Evolutionary conservation across 1,140 invertebrate genomes (phyloP).

Genomic region (Homalodisca vitripennis): DNA sequence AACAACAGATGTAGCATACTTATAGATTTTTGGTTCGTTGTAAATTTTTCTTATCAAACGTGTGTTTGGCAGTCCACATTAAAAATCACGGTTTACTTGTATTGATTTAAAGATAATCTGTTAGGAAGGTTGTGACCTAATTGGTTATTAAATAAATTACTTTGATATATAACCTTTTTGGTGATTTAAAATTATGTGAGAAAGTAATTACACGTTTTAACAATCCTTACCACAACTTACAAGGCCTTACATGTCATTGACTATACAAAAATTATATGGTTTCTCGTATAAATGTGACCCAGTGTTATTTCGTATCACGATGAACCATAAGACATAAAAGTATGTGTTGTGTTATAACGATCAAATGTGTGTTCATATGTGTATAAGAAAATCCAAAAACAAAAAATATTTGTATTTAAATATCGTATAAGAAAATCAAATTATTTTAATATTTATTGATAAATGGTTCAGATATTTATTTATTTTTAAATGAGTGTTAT

Average conservation of each 20-base stretch:
- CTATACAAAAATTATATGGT: not conserved
- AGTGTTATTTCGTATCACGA: too few relatives aligned
- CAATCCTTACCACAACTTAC: not conserved
- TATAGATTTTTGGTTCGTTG: too few relatives aligned
- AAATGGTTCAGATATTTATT: not conserved
- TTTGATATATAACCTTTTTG: too few relatives aligned
- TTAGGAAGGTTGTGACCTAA: too few relatives aligned
- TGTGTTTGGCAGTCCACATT: too few relatives aligned
- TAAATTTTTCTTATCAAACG: too few relatives aligned
- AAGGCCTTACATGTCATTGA: not conserved
- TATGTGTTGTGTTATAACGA: not conserved
- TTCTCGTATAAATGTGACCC: not conserved
- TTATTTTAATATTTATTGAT: not conserved
- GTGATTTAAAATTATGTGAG: too few relatives aligned
- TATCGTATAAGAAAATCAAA: not conserved
- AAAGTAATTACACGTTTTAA: not conserved
- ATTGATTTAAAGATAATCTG: too few relatives aligned
- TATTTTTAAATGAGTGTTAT: not conserved
- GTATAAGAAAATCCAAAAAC: not conserved
- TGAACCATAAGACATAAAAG: too few relatives aligned
- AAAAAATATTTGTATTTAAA: not conserved
- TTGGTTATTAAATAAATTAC: too few relatives aligned
- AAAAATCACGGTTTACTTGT: too few relatives aligned
- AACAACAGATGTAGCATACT: too few relatives aligned
- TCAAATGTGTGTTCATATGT: constrained; percentile 12